Base-by-base conservation (phyloP, 2,888 invertebrate species). In the Andricus curvator region DNA sequence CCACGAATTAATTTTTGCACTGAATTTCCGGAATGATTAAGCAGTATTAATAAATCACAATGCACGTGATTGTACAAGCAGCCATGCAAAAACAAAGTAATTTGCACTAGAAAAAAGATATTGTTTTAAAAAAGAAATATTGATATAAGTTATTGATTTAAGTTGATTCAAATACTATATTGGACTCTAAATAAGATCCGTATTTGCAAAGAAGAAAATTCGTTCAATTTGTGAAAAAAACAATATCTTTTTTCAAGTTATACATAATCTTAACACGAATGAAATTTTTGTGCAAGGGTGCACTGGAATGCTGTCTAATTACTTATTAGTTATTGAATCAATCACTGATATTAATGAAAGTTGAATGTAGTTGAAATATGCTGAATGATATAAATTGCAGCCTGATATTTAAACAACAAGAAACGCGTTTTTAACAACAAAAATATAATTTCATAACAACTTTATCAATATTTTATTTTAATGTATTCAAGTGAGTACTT, bases 171-270 rank as follows among this genome's bases (percentile, higher is more conserved):
- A 79, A 81, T 74, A 80, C 15, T 44, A 13, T 44, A 44, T 48
- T 48, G 4, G 17, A 17, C 15, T 48, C 4, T 82, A 81, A 78
- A 81, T 78, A 48, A 76, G 22, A 65, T 64, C 1, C n/a, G 1
- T 48, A 17, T 15, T 48, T 17, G 0, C 15, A 48, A 48, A 48
- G 5, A 17, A 56, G 2, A 78, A 78, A 41, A 82, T 82, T 37
- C 77, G 77, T 78, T 82, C 79, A 83, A 80, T 76, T 86, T 84
- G 17, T 44, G 48, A 48, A 1, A n/a, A 68, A 22, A 67, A 6
- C 25, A 68, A 25, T 68, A 41, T 68, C 44, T 48, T 68, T 25
- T 68, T 68, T 51, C 25, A 29, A 51, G 29, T 70, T 51, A 3
- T 15, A 8, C 37, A 20, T 56, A 70, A 70, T 70, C 48, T 70